Base-by-base conservation (phyloP, 2,888 invertebrate genomes). In the Stenotaenia linearis region DNA sequence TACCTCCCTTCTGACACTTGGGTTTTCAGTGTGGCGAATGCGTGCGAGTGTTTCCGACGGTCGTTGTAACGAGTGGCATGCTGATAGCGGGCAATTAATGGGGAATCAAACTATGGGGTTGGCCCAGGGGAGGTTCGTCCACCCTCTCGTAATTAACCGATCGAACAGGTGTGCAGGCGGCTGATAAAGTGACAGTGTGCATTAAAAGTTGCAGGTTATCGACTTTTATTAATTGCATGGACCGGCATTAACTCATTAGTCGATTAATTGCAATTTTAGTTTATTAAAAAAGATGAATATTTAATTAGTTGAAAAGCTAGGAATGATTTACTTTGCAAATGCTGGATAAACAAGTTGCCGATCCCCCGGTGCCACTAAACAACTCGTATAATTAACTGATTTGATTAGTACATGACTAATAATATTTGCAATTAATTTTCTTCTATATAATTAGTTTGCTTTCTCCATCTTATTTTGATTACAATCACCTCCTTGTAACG, bases 341-440 rank as follows among this genome's bases (percentile, higher is more conserved):
- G 69, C n/a, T 69, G 69, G 69, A 69, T 69, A 69, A 69, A 69
- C 69, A 69, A 69, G 69, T 28, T 10, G 69, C 69, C 25, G 69
- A 69, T 69, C 69, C 69, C 56, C 40, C 12, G 5, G 7, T 10
- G 56, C 21, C 56, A 56, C 18, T 23, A 6, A 56, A 56, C 21
- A 56, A 28, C 25, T 45, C 18, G 7, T 25, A 69, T 69, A 69
- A 69, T 69, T 69, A 69, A 69, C 25, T 69, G 28, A 69, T 69
- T 69, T 28, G 69, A 69, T 69, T 69, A 69, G 69, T 10, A 69
- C 25, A 25, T 69, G 69, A 69, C 25, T 69, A 69, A 69, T 69
- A 69, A 69, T 69, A 69, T 69, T 69, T 69, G 69, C 69, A 69
- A 69, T 69, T 69, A 69, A 69, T 69, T 69, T 69, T 69, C 69